Percentiles rank a stretch among this genome's conserved stretches.
These are phyloP conservation scores for Drosophila eohydei DNA, from an alignment of 2,888 invertebrate species.

Conservation along the genomic window DNA sequence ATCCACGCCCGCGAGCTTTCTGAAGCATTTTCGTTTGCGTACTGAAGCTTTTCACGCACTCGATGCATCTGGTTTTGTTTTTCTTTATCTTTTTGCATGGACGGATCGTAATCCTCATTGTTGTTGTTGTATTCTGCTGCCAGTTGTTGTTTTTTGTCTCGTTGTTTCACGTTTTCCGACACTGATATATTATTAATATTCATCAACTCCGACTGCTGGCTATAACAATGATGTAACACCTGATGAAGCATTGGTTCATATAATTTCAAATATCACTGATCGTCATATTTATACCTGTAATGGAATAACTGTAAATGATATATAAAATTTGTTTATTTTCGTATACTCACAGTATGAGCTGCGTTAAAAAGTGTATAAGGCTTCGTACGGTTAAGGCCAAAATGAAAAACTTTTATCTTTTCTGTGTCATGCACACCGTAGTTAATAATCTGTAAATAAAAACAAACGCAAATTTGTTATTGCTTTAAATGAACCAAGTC, in stretches of 20 bases:
- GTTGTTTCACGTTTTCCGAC: slow-evolving; percentile 21
- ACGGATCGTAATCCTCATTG: slow-evolving; percentile 45
- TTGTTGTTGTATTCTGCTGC: slow-evolving; percentile 21
- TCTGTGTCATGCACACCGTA: background rate
- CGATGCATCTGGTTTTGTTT: slow-evolving; percentile 41
- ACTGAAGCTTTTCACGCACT: slow-evolving; percentile 44
- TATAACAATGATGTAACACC: slow-evolving; percentile 16
- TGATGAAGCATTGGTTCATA: slow-evolving; percentile 24
- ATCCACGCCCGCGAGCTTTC: slow-evolving; percentile 74
- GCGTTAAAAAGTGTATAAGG: too few species aligned
- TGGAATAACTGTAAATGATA: background rate
- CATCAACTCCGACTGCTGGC: slow-evolving; percentile 29
- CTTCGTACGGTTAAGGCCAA: background rate
- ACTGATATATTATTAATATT: slow-evolving; percentile 38
- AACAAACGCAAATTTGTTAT: background rate
- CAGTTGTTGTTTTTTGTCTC: slow-evolving; percentile 21
- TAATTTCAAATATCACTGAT: background rate
- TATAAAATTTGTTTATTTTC: background rate
- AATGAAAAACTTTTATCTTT: slow-evolving; percentile 2
- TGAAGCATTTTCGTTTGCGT: slow-evolving; percentile 34
- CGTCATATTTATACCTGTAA: slow-evolving; percentile 16
- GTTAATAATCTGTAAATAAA: slow-evolving; percentile 14
- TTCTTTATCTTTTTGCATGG: slow-evolving; percentile 11
- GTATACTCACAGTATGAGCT: slow-evolving; percentile 1
- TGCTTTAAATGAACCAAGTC: background rate